phyloP scores from a whole-genome alignment of 2,113 vertebrate genomes.

The Thamnaconus septentrionalis region DNA sequence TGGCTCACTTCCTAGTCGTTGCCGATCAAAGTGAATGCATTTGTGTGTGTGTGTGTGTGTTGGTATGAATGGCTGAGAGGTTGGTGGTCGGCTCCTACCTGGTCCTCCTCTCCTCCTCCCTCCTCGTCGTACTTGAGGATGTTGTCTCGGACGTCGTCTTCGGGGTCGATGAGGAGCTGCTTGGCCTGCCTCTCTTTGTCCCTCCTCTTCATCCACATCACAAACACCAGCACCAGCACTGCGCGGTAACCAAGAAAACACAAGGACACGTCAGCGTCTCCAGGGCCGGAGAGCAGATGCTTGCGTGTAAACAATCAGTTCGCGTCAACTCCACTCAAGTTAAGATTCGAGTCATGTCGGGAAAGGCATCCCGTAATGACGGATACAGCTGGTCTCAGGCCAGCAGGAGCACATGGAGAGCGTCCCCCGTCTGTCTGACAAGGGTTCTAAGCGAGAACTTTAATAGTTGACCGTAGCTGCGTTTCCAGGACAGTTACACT shows the following conservation, averaged over 20 bases:
- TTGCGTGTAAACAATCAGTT: no score
- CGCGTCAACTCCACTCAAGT: no score
- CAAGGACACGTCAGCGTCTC: background rate
- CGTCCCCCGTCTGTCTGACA: no score
- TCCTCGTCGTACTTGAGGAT: slow-evolving; percentile 97
- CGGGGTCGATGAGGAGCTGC: slow-evolving; percentile 95
- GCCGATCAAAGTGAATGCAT: no score
- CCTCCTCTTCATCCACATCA: slow-evolving; percentile 96
- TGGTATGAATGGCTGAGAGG: background rate
- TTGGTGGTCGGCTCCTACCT: slow-evolving; percentile 36
- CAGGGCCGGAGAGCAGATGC: background rate
- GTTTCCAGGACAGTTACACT: no score
- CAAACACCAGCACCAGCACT: slow-evolving; percentile 95
- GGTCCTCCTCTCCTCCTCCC: slow-evolving; percentile 87
- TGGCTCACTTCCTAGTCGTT: no score
- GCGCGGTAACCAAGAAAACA: background rate
- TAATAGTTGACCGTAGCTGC: no score
- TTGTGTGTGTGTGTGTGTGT: background rate
- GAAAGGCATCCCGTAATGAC: no score
- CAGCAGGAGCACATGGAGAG: no score
- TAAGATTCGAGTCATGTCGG: no score
- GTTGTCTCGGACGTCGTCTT: slow-evolving; percentile 95
- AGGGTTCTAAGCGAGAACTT: no score
- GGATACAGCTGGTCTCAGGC: no score
- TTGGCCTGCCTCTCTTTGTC: slow-evolving; percentile 97